Evolutionary conservation across 53 echinoderm and acorn worm species (phyloP).

Genomic region (Pentamera pediparva): DNA sequence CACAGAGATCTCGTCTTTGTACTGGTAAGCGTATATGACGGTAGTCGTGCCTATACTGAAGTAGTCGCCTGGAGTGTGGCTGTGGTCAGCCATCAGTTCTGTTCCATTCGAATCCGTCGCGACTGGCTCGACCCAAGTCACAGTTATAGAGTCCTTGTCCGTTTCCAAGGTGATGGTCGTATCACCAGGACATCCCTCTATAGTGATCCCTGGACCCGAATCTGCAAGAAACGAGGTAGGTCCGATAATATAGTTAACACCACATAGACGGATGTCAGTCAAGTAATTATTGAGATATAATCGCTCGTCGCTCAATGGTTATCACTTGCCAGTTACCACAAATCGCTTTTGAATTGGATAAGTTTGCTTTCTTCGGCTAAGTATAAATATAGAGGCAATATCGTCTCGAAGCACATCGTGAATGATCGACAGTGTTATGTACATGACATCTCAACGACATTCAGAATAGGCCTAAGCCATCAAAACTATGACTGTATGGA

Average conservation of each 20-base stretch:
- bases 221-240: neutral
- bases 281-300: no score
- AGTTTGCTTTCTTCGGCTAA: no score
- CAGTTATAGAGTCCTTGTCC: neutral
- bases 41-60: neutral
- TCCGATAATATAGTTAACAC: neutral
- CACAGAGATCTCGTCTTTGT: neutral
- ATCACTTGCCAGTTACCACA: no score
- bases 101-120: neutral
- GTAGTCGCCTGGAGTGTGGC: constrained; percentile 1
- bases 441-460: no score
- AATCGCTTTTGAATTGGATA: no score
- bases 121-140: constrained; percentile 15
- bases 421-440: no score
- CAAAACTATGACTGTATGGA: no score
- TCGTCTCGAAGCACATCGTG: no score
- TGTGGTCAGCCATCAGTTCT: neutral
- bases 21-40: constrained; percentile 11
- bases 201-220: neutral
- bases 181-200: constrained; percentile 9
- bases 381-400: no score
- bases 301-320: no score
- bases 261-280: neutral
- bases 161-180: constrained; percentile 7
- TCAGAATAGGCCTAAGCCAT: no score